Evolutionary conservation across 2,797 vertebrate species (phyloP).

Genomic region (Acanthurus lineatus): DNA sequence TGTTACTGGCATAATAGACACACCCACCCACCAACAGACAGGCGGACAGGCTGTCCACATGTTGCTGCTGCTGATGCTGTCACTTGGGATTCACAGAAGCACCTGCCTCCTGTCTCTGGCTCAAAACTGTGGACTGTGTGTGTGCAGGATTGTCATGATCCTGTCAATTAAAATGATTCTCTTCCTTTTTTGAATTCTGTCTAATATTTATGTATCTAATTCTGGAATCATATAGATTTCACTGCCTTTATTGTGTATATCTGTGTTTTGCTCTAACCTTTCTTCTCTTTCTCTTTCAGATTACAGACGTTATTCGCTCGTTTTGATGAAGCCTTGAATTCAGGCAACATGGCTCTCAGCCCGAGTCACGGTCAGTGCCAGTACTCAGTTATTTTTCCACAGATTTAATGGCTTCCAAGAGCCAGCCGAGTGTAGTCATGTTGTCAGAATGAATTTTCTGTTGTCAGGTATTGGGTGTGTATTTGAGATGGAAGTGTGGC

Average conservation of each 20-base stretch:
- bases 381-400: slow-evolving; percentile 36
- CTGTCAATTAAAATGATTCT: background rate
- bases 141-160: background rate
- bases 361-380: slow-evolving; percentile 90
- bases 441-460: slow-evolving; percentile 23
- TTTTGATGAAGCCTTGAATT: slow-evolving; percentile 97
- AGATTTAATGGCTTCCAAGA: slow-evolving; percentile 8
- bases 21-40: slow-evolving; percentile 68
- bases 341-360: slow-evolving; percentile 94
- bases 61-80: slow-evolving; percentile 40
- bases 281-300: slow-evolving; percentile 79
- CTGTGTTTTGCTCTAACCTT: slow-evolving; percentile 36
- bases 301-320: slow-evolving; percentile 94
- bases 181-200: background rate
- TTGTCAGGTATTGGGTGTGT: slow-evolving; percentile 14
- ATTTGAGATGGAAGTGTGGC: background rate
- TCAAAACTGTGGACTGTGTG: slow-evolving; percentile 19
- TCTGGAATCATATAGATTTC: background rate
- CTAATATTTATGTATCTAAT: background rate
- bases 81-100: slow-evolving; percentile 31
- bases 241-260: background rate
- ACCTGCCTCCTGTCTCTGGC: slow-evolving; percentile 15
- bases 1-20: slow-evolving; percentile 67
- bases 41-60: slow-evolving; percentile 56
- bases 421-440: slow-evolving; percentile 27